Base-by-base conservation (phyloP, 2,888 invertebrate genomes). In the Antheraea yamamai region DNA sequence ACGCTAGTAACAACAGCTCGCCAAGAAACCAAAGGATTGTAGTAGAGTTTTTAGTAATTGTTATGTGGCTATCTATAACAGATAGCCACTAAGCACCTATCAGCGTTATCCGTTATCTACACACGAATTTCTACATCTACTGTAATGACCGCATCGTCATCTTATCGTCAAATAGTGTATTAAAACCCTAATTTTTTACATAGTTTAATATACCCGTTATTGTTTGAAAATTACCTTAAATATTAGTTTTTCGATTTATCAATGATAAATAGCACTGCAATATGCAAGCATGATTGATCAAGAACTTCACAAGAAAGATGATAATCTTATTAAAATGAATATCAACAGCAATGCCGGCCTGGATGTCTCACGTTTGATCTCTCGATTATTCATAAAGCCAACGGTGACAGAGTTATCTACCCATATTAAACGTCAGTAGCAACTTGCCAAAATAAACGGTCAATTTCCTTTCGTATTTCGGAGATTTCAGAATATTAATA, bases 381-480 rank as follows among this genome's bases (percentile, higher is more conserved):
- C 4, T 26, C 23, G 26, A 26, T 26, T 64, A 26, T 26, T 23
- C 58, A 61, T 66, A 30, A 66, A 66, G 26, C 16, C 64, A 66
- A 30, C 26, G 64, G 4, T 30, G 30, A 30, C 64, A 26, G 26
- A 66, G 30, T 26, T 30, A 66, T 30, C 64, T 64, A 12, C 10
- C 64, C 14, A 12, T 64, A 14, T 30, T 66, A 26, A 6, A 26
- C 26, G 10, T 16, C 26, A 16, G 26, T 20, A 66, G 8, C 4
- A 18, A 66, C 30, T 16, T 66, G 64, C 64, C 64, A 66, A 66
- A 66, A 66, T 30, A 66, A 66, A 66, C 64, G 14, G 26, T 66
- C 26, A 66, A 16, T 26, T 26, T 16, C 4, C 3, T 55, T 61
- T 61, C 61, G 61, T 66, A 26, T 66, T 66, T 66, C 30, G 3